Evolutionary conservation across 2,888 invertebrate genomes (phyloP).

Genomic region (Stenchaetothrips biformis): DNA sequence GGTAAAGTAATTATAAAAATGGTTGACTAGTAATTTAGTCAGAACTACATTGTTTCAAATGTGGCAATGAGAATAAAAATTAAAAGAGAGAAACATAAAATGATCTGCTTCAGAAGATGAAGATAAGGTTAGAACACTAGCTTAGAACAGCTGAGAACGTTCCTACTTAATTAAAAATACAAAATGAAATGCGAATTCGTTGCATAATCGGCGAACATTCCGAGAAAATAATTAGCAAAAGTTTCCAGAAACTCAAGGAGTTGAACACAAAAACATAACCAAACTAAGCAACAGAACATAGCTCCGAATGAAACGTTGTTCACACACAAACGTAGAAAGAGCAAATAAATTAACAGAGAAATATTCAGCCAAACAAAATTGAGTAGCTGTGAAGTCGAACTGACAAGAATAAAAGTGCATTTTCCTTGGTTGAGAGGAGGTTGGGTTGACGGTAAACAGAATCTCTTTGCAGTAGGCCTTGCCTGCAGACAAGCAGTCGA

Average conservation of each 20-base stretch:
- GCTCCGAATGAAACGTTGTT: background rate
- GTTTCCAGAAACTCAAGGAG: too few species aligned
- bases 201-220: too few species aligned
- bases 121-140: background rate
- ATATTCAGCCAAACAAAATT: too few species aligned
- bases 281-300: background rate
- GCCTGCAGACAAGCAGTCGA: slow-evolving; percentile 15
- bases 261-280: background rate
- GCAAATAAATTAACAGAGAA: background rate
- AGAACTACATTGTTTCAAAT: background rate
- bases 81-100: background rate
- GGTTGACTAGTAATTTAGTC: background rate
- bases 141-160: background rate
- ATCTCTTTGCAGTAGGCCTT: slow-evolving; percentile 11
- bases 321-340: background rate
- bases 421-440: background rate
- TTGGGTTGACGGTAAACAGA: slow-evolving; percentile 19
- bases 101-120: background rate
- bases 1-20: background rate
- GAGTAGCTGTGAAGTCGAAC: too few species aligned
- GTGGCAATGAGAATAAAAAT: background rate
- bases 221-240: too few species aligned
- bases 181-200: background rate
- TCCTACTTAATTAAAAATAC: background rate
- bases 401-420: too few species aligned